Conservation (phyloP, 1,140 invertebrate genomes). For the Drosophila simulans region DNA sequence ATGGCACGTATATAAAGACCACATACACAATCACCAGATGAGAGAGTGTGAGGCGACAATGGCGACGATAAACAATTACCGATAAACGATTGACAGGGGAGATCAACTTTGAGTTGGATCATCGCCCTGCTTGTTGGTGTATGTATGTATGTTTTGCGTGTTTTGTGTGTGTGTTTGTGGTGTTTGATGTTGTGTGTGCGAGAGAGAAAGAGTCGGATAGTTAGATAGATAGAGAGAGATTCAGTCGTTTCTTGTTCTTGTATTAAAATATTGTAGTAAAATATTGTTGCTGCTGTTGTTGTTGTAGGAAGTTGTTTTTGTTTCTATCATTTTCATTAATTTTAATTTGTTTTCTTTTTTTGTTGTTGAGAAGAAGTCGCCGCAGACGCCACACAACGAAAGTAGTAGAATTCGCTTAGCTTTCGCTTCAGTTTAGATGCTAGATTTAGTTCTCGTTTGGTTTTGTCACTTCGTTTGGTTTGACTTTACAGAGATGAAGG, state of each 20-base stretch:
- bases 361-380: conserved; percentile 51
- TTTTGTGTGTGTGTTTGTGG: conserved; percentile 6
- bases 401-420: conserved; percentile 63
- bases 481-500: conserved; percentile 21
- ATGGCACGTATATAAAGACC: conserved; percentile 84
- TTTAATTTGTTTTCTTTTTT: conserved; percentile 36
- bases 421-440: conserved; percentile 42
- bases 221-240: conserved; percentile 57
- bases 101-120: conserved; percentile 67
- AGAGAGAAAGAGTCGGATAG: conserved; percentile 58
- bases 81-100: conserved; percentile 38
- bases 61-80: conserved; percentile 64
- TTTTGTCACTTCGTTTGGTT: conserved; percentile 28
- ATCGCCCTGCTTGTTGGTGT: conserved; percentile 23
- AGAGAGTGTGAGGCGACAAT: conserved; percentile 79
- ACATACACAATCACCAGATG: conserved; percentile 84
- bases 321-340: conserved; percentile 28
- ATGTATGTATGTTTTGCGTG: conserved; percentile 14
- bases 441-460: conserved; percentile 33
- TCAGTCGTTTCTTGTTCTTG: conserved; percentile 71
- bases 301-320: conserved; percentile 48
- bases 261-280: conserved; percentile 62
- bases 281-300: conserved; percentile 52
- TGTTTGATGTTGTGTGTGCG: conserved; percentile 31
- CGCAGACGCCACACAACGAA: conserved; percentile 76